A percentile compares a stretch with the other conserved stretches of the same genome.
phyloP scores from a whole-genome alignment of 2,888 invertebrate species.

The Athalia cordata region DNA sequence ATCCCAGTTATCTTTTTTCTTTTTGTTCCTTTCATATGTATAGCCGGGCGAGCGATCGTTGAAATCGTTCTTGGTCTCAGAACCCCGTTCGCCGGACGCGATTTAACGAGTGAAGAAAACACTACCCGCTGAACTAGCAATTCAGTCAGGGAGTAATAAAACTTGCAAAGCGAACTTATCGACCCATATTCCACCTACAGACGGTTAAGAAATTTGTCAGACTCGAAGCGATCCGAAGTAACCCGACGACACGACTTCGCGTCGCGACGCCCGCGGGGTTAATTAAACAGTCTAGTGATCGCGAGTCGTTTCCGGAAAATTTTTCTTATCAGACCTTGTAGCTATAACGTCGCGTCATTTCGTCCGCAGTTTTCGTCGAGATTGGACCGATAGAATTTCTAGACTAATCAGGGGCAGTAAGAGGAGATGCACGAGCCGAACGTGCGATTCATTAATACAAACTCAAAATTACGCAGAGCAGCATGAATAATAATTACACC shows the following conservation, averaged over 20 bases:
- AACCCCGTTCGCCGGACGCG: slow-evolving; percentile 4
- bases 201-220: not conserved
- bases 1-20: slow-evolving; percentile 13
- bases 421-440: too few species aligned
- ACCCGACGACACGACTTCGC: slow-evolving; percentile 2
- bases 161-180: slow-evolving; percentile 14
- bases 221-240: not conserved
- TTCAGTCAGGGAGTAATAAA: slow-evolving; percentile 5
- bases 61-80: not conserved
- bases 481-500: too few species aligned
- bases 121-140: slow-evolving; percentile 7
- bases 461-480: too few species aligned
- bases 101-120: slow-evolving; percentile 15
- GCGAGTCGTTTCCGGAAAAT: slow-evolving; percentile 1
- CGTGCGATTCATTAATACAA: too few species aligned
- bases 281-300: slow-evolving; percentile 9
- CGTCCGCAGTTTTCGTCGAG: not conserved
- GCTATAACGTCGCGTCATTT: too few species aligned
- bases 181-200: not conserved
- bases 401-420: not conserved
- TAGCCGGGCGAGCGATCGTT: slow-evolving; percentile 10
- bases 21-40: not conserved
- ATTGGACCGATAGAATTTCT: not conserved
- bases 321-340: slow-evolving; percentile 5
- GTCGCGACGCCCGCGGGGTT: slow-evolving; percentile 3